These are phyloP conservation scores for Heliconius melpomene DNA, from an alignment of 1,140 invertebrate genomes.

Conservation along the genomic window DNA sequence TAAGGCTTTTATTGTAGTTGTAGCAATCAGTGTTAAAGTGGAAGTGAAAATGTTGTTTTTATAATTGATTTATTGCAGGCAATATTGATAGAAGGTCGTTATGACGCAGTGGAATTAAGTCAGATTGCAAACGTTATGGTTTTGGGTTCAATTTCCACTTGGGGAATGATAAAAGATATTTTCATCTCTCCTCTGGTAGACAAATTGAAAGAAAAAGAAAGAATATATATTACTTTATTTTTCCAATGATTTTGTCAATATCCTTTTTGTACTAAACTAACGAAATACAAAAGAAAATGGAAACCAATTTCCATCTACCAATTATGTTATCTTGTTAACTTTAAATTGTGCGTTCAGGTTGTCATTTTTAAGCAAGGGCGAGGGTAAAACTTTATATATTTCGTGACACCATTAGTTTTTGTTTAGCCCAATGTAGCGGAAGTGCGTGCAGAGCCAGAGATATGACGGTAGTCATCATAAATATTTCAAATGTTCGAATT, in stretches of 20 bases:
- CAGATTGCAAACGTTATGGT: too few relatives aligned
- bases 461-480: constrained; percentile 54
- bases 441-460: constrained; percentile 52
- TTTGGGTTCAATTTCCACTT: too few relatives aligned
- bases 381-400: constrained; percentile 27
- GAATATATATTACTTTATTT: not conserved
- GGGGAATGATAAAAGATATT: too few relatives aligned
- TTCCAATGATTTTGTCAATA: not conserved
- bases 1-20: not conserved
- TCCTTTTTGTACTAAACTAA: not conserved
- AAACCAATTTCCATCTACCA: not conserved
- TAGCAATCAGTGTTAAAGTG: constrained; percentile 1
- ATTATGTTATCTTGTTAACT: constrained; percentile 13
- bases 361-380: constrained; percentile 27
- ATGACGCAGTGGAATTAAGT: too few relatives aligned
- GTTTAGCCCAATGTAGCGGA: constrained; percentile 54
- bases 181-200: too few relatives aligned
- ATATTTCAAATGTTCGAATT: constrained; percentile 55
- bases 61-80: not conserved
- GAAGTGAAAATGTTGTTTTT: not conserved
- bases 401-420: constrained; percentile 46
- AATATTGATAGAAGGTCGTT: too few relatives aligned
- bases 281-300: not conserved
- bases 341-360: not conserved
- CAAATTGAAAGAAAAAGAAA: too few relatives aligned